These are phyloP conservation scores for Patella pellucida DNA, from an alignment of 2,888 invertebrate species.

Conservation along the genomic window DNA sequence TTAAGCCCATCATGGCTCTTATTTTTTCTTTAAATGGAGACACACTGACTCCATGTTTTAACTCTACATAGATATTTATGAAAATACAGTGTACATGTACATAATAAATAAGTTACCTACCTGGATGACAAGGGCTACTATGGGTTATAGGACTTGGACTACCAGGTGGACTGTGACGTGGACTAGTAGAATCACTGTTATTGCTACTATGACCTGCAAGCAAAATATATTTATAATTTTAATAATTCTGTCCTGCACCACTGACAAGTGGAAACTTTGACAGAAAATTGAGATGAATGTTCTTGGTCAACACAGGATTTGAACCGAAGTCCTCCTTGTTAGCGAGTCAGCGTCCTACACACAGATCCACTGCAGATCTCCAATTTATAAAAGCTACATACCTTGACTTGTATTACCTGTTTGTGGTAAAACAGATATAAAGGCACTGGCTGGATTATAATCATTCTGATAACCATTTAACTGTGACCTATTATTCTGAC, in stretches of 20 bases:
- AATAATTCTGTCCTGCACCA: too few relatives aligned
- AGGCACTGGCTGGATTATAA: constrained; percentile 48
- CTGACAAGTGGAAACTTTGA: not conserved
- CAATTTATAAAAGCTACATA: constrained; percentile 9
- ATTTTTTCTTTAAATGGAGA: too few relatives aligned
- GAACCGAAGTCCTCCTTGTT: too few relatives aligned
- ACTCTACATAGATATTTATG: too few relatives aligned
- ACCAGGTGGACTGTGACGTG: constrained; percentile 48
- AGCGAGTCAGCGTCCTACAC: too few relatives aligned
- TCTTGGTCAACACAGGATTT: too few relatives aligned
- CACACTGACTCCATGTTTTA: too few relatives aligned
- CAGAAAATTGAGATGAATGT: too few relatives aligned
- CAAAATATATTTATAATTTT: too few relatives aligned
- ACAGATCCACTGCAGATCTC: not conserved
- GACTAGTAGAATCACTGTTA: constrained; percentile 56
- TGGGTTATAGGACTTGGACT: constrained; percentile 52
- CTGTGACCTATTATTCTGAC: constrained; percentile 27
- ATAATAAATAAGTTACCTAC: constrained; percentile 24
- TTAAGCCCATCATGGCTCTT: too few relatives aligned
- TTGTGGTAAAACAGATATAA: constrained; percentile 42
- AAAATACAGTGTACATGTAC: not conserved
- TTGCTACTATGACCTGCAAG: constrained; percentile 36
- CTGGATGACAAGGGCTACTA: constrained; percentile 36
- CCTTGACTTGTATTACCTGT: constrained; percentile 26
- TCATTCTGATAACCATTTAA: constrained; percentile 60